Evolutionary conservation across 2,113 vertebrate species (phyloP), one percentile per base, ranked within the genome.

Genomic region (Porphyrio hochstetteri): DNA sequence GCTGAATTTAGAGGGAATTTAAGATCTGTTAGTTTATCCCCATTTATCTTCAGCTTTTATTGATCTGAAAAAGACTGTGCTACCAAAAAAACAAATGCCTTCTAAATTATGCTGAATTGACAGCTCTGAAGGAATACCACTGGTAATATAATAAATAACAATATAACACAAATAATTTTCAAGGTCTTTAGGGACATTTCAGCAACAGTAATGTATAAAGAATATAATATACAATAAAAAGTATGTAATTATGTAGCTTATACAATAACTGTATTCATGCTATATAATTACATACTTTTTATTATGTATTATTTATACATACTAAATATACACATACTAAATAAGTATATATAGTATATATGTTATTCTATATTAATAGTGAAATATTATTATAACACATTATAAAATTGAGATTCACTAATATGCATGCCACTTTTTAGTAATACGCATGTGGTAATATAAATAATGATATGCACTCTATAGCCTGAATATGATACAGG

Each of bases 11-110:
- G 91, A 69, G 15, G 5, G 23, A 78, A 74, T 82, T 86, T 95
- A 84, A 96, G 65, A 80, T 17, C 25, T 70, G 42, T 79, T 80
- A 60, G 84, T 93, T 86, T 80, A 57, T 84, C 52, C 40, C 36
- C 17, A 56, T 81, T 87, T 61, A 10, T 83, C n/a, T 65, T 70
- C 23, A 76, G 52, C 42, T 88, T 68, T 87, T 88, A 93, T 84
- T 93, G 77, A 96, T 79, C 67, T 52, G 71, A 87, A 93, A 96
- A 86, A 68, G 14, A 10, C 18, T 84, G 20, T 89, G 20, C 42
- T 88, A 40, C 67, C 52, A 38, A 82, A 92, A 91, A 61, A 78
- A 80, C 46, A 78, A 72, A 93, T 70, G 28, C 17, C 10, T 52
- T 93, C 70, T 56, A 88, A 94, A 95, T 40, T 16, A 56, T 53